Evolutionary conservation across 2,888 invertebrate species (phyloP).

Genomic region (Petrolisthes cinctipes): DNA sequence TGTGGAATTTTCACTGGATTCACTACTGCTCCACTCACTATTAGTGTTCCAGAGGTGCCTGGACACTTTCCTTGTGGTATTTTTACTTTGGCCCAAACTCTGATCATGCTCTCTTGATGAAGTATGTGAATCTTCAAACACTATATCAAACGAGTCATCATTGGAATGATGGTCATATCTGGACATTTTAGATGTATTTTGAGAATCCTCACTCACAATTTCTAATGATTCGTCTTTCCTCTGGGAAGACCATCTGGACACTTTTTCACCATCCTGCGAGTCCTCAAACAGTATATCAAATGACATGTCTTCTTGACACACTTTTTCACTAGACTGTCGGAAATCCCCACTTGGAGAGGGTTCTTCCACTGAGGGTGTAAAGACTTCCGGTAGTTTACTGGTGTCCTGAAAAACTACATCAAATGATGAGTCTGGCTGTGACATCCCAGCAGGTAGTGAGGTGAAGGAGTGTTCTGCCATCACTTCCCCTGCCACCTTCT

Average conservation of each 20-base stretch:
- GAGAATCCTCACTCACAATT: conserved; percentile 39
- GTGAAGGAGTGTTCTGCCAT: background rate
- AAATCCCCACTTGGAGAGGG: background rate
- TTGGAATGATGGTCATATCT: background rate
- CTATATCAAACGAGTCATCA: background rate
- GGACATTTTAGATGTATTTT: conserved; percentile 4
- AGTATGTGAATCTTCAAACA: background rate
- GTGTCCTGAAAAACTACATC: background rate
- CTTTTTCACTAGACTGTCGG: background rate
- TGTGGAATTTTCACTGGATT: background rate
- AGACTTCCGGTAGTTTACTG: background rate
- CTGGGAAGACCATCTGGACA: background rate
- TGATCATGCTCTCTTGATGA: background rate
- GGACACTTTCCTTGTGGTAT: background rate
- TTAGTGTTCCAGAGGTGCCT: background rate
- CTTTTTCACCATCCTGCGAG: background rate
- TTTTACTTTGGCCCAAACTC: background rate
- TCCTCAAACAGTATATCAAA: conserved; percentile 21
- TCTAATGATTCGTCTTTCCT: conserved; percentile 27
- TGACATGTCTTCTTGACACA: background rate
- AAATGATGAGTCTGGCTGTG: background rate
- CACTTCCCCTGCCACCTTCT: background rate
- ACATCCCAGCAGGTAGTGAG: background rate
- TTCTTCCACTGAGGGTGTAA: too few species aligned
- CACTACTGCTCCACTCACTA: background rate